These are phyloP conservation scores for Micromys minutus DNA, from an alignment of 2,113 vertebrate species.

Conservation along the genomic window DNA sequence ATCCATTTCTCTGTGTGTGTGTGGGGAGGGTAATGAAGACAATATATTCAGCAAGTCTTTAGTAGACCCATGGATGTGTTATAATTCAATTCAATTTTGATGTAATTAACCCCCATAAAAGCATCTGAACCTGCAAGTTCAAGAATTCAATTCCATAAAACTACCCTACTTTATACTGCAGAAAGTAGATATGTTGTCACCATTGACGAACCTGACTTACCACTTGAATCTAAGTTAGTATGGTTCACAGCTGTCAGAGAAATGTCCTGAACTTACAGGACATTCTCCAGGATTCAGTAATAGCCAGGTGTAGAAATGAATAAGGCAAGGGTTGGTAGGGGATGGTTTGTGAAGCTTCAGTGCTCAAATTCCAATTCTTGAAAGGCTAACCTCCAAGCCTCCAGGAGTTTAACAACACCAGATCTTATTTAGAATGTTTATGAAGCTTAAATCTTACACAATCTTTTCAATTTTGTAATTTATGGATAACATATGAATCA, in stretches of 20 bases:
- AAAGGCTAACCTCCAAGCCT: too few species aligned
- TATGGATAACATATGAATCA: background rate
- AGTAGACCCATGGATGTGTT: background rate
- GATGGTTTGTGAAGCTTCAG: accelerated
- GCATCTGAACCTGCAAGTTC: background rate
- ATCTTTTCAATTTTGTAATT: background rate
- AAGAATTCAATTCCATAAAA: background rate
- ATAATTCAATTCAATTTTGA: background rate
- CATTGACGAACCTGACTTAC: background rate
- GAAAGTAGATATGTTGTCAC: background rate
- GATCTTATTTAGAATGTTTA: background rate
- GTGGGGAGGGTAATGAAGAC: too few species aligned
- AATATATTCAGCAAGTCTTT: background rate
- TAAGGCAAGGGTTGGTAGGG: background rate
- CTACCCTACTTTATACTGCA: too few species aligned
- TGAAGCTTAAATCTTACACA: background rate
- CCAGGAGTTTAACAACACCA: background rate
- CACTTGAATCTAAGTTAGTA: background rate
- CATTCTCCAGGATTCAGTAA: background rate
- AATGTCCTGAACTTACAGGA: too few species aligned
- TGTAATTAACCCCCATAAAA: background rate
- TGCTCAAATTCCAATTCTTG: background rate
- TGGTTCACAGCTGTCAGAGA: background rate
- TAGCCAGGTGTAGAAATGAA: too few species aligned
- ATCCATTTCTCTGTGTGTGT: too few species aligned